These are phyloP conservation scores for Salvelinus alpinus DNA, from an alignment of 2,113 vertebrate genomes.

Conservation along the genomic window DNA sequence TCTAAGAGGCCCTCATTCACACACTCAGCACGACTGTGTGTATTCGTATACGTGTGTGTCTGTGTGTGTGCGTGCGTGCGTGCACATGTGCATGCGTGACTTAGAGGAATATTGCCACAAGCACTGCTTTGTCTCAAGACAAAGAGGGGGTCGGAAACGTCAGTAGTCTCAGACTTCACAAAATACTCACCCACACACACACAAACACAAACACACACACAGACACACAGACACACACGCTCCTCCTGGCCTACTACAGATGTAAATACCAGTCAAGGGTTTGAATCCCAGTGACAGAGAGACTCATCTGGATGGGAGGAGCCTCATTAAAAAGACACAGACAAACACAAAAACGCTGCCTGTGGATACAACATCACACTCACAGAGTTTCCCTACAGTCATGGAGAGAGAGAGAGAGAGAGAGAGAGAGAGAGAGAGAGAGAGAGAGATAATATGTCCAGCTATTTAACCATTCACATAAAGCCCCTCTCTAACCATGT, in stretches of 20 bases:
- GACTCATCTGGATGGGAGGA: neutral
- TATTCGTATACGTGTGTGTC: neutral
- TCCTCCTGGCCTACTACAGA: slow-evolving; percentile 35
- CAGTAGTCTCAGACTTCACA: slow-evolving; percentile 43
- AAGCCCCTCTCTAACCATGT: slow-evolving; percentile 49
- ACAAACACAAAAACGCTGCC: neutral
- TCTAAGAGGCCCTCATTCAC: neutral
- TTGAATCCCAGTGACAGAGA: slow-evolving; percentile 17
- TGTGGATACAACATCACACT: too few species aligned
- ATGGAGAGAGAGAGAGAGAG: neutral
- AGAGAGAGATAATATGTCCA: slow-evolving; percentile 19
- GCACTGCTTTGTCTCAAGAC: slow-evolving; percentile 57
- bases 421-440: too few species aligned
- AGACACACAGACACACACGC: slow-evolving; percentile 6
- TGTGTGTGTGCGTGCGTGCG: neutral
- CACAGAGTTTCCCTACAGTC: neutral
- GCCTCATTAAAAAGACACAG: neutral
- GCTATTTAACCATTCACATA: slow-evolving; percentile 26
- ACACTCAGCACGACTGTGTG: neutral
- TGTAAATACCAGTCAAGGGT: slow-evolving; percentile 46
- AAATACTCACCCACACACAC: slow-evolving; percentile 22
- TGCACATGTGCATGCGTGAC: slow-evolving; percentile 27
- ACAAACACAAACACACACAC: slow-evolving; percentile 16
- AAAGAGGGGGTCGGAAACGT: slow-evolving; percentile 60
- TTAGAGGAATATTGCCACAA: slow-evolving; percentile 38